Evolutionary conservation across 2,113 vertebrate species (phyloP), one percentile per base, ranked within the genome.

Genomic region (Hassar affinis): DNA sequence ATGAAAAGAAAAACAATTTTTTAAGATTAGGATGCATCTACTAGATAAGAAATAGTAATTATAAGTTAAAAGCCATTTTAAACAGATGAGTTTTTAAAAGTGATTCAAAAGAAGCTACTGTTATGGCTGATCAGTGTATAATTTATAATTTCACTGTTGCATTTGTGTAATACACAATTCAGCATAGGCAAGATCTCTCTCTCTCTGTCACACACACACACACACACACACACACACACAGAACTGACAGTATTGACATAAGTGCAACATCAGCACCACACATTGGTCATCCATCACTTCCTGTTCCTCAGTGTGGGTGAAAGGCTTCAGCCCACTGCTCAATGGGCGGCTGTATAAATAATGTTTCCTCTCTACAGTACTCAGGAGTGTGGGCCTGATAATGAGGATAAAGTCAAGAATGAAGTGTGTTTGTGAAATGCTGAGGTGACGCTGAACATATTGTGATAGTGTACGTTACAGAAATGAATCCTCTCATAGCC

Each of bases 221-320:
- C n/a, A 56, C 57, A 59, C 57, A 59, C n/a, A 18, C 38, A 42
- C 38, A 42, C 38, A 42, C 38, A 42, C 38, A 42, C 38, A 9
- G 4, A 25, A 18, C 20, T 54, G 57, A 15, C 42, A 82, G 81
- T 74, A 47, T 72, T 12, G 38, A 61, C 45, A 35, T 68, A 47
- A 77, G 59, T 54, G 69, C 61, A 82, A 57, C 52, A 59, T 83
- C 47, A 66, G 72, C 47, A 77, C 30, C 81, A 83, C 45, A 33
- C 71, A 69, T 42, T 15, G 17, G 12, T 35, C 69, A 76, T 62
- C 30, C 27, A 17, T 51, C 57, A 5, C 56, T 52, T 22, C 71
- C 30, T 20, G 10, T 20, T 33, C 10, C 22, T 61, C 64, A 71
- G 18, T 2, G 25, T 8, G 6, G 20, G 6, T 38, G 0, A 33